A percentile compares a stretch with the other conserved stretches of the same genome.
Conservation (phyloP, 2,888 invertebrate genomes). For the Torymus auratus region DNA sequence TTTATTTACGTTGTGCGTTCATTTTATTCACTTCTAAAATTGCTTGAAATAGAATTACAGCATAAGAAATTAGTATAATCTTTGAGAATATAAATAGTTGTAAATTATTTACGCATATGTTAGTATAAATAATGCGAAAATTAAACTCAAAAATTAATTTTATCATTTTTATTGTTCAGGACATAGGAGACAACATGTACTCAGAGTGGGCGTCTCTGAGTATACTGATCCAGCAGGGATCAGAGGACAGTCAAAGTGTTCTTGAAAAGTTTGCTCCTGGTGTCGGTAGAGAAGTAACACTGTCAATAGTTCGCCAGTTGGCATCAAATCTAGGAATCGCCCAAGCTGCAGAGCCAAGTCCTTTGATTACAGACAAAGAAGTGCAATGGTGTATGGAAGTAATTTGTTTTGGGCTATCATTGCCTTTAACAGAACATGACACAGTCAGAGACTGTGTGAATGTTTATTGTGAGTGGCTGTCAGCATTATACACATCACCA, state of each 20-base stretch:
- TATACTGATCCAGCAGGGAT: slow-evolving; percentile 82
- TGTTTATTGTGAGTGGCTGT: slow-evolving; percentile 97
- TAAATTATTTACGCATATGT: too few species aligned
- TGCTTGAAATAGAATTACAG: too few species aligned
- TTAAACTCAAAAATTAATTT: slow-evolving; percentile 38
- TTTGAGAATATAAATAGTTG: too few species aligned
- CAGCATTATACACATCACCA: slow-evolving; percentile 89
- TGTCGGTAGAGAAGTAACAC: slow-evolving; percentile 89
- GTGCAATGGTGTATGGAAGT: slow-evolving; percentile 93
- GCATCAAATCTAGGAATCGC: slow-evolving; percentile 84
- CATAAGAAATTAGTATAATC: too few species aligned
- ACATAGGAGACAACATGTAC: slow-evolving; percentile 87
- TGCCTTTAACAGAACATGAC: slow-evolving; percentile 94
- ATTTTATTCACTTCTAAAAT: too few species aligned
- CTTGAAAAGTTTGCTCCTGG: slow-evolving; percentile 85
- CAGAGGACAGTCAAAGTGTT: slow-evolving; percentile 83
- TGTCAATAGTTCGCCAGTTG: slow-evolving; percentile 88
- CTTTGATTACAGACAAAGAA: slow-evolving; percentile 89
- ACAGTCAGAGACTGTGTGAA: slow-evolving; percentile 97
- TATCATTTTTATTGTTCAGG: slow-evolving; percentile 71
- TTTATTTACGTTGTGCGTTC: too few species aligned
- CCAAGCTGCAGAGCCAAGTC: slow-evolving; percentile 90
- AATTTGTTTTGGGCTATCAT: slow-evolving; percentile 92
- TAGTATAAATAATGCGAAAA: too few species aligned
- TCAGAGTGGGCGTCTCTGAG: slow-evolving; percentile 90